Evolutionary conservation across 2,888 invertebrate species (phyloP), one percentile per base, ranked within the genome.

Genomic region (Lasioglossum figueresi): DNA sequence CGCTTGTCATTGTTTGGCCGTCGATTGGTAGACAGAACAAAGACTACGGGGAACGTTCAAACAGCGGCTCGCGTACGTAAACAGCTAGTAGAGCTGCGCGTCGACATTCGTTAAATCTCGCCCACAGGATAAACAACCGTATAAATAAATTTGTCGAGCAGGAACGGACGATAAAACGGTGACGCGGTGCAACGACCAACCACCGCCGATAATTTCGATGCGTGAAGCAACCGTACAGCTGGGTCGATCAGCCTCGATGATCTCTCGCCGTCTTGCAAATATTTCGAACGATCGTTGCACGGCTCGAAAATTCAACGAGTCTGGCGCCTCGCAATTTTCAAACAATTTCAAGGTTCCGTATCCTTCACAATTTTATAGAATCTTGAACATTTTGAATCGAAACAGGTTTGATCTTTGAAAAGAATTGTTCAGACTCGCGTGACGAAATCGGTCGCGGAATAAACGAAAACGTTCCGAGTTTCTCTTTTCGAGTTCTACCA

Each of bases 121-220:
- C 43, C 43, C 76, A 27, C 70, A 78, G 37, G 37, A 79, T 59
- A 78, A 76, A 79, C 76, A 77, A 85, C 79, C 31, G n/a, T 48
- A 79, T 79, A 84, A 84, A 84, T 84, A 84, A 84, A 59, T 80
- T 48, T 85, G 76, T 80, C 63, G 31, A 59, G 75, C 59, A 52
- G 48, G 31, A 34, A n/a, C 56, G 77, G 37, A 34, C 56, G 78
- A 78, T 78, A 78, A 72, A 78, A 43, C 72, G 43, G 48, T 27
- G 72, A 43, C 56, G 14, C 72, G 56, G 71, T 40, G 48, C 63
- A 79, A 81, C 63, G 79, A 59, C 71, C 52, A 34, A 43, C 72
- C 19, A 48, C 19, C 19, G 14, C 16, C 37, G 82, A 76, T 83
- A 72, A 83, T 68, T 73, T 70, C 37, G 45, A 63, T 70, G 48